Base-by-base conservation (phyloP, 2,113 vertebrate genomes). In the Chamaea fasciata region DNA sequence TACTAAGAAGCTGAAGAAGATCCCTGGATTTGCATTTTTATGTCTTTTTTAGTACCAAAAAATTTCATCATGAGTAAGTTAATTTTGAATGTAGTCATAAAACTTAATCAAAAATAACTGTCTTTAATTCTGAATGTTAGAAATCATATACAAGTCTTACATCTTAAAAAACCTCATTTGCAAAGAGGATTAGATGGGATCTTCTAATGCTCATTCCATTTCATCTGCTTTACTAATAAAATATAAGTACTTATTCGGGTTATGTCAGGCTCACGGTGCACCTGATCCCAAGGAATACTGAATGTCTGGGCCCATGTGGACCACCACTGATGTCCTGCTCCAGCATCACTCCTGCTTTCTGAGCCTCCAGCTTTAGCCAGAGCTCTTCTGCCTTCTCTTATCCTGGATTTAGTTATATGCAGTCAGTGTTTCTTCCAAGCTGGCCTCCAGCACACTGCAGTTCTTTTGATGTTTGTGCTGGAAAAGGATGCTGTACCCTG, bases 1-100 rank as follows among this genome's bases (percentile, higher is more conserved):
- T 68, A 49, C 62, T 79, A 92, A 91, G 60, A 11, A 93, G 44
- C 56, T 24, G 28, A 87, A 75, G 56, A 89, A 94, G 83, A 28
- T 47, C 49, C 71, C 60, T 60, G 47, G 83, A 95, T 94, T 95
- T 96, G 73, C 92, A 82, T 87, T 95, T 94, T 93, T 75, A 63
- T 77, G n/a, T 44, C 9, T 33, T 83, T 91, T 91, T 88, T 69
- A 76, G 52, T 30, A 70, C 50, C 35, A 52, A 95, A 83, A 92
- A 65, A 62, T 12, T 4, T 67, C 26, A 37, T 87, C 31, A 13
- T 46, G 44, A 89, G 49, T 33, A 71, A 84, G 46, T 83, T 84
- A 3, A 68, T 64, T 94, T 89, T 82, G 63, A 91, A 73, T 56
- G 26, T 60, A 56, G 31, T 79, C 91, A 90, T 57, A 76, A 67